Conservation (phyloP, 2,797 vertebrate species). For the Lerista edwardsae region DNA sequence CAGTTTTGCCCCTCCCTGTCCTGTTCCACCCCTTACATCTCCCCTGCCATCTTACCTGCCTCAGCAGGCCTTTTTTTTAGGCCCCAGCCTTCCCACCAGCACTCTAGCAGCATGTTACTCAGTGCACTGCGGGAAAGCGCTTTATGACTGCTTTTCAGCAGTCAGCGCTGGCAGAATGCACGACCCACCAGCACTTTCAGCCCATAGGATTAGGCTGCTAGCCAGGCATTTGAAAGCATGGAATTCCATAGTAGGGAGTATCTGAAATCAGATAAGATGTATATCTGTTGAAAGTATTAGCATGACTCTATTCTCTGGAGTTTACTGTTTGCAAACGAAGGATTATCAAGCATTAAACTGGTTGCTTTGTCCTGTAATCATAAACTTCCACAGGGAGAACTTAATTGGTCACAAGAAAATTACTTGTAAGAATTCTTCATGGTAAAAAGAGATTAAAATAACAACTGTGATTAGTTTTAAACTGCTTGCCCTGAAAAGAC, state of each 20-base stretch:
- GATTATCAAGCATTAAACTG: slow-evolving; percentile 69
- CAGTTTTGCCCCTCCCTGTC: too few relatives aligned
- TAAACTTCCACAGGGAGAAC: slow-evolving; percentile 69
- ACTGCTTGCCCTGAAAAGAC: slow-evolving; percentile 74
- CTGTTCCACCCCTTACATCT: too few relatives aligned
- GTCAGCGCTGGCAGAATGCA: too few relatives aligned
- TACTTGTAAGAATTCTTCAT: slow-evolving; percentile 71
- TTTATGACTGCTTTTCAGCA: too few relatives aligned
- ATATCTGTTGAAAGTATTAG: slow-evolving; percentile 61
- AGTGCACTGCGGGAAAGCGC: too few relatives aligned
- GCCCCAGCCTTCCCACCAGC: too few relatives aligned
- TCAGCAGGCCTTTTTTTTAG: too few relatives aligned
- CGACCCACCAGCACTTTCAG: too few relatives aligned
- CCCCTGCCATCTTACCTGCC: too few relatives aligned
- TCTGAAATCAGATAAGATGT: slow-evolving; percentile 43
- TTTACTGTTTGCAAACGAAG: slow-evolving; percentile 65
- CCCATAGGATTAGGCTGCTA: too few relatives aligned
- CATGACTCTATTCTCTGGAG: slow-evolving; percentile 51
- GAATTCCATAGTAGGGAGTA: slow-evolving; percentile 13
- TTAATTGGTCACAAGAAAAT: slow-evolving; percentile 75
- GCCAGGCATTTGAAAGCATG: not conserved
- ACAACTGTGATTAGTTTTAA: slow-evolving; percentile 75
- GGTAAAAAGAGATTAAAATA: slow-evolving; percentile 75
- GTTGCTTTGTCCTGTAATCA: slow-evolving; percentile 71
- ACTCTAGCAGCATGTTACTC: too few relatives aligned